Conservation (phyloP, 2,888 invertebrate genomes). For the Therioaphis trifolii region DNA sequence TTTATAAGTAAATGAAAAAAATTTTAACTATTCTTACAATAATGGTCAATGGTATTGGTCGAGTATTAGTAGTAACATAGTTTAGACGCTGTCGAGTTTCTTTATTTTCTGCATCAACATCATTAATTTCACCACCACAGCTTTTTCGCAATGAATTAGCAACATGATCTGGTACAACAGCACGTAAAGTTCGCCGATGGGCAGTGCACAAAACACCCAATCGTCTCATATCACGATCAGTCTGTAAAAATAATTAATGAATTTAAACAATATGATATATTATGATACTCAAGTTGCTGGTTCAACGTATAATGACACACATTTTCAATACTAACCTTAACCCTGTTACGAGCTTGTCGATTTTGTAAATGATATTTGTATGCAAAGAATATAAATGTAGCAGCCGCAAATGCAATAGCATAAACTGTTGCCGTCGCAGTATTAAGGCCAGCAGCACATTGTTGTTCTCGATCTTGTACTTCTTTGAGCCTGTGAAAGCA, state of each 20-base stretch:
- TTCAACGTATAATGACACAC: neutral
- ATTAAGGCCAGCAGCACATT: neutral
- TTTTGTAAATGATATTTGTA: slow-evolving; percentile 22
- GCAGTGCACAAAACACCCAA: slow-evolving; percentile 35
- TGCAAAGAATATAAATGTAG: slow-evolving; percentile 7
- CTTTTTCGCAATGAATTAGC: slow-evolving; percentile 9
- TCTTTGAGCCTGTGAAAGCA: neutral
- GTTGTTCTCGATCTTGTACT: slow-evolving; percentile 13
- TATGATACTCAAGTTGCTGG: neutral
- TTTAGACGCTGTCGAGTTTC: neutral
- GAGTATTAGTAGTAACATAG: neutral
- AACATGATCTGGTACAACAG: slow-evolving; percentile 19
- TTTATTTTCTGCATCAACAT: neutral
- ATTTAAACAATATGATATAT: neutral
- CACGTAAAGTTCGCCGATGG: slow-evolving; percentile 26
- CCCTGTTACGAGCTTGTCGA: neutral
- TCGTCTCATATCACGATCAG: slow-evolving; percentile 8
- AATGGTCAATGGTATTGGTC: neutral
- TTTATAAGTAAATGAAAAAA: neutral
- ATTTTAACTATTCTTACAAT: neutral
- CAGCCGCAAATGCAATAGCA: slow-evolving; percentile 15
- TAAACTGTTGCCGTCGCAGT: slow-evolving; percentile 24
- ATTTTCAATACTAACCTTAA: slow-evolving; percentile 35
- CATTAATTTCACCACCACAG: neutral
- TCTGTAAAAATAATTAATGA: slow-evolving; percentile 17